Evolutionary conservation across 2,888 invertebrate species (phyloP), one percentile per base, ranked within the genome.

Genomic region (Stenotaenia linearis): DNA sequence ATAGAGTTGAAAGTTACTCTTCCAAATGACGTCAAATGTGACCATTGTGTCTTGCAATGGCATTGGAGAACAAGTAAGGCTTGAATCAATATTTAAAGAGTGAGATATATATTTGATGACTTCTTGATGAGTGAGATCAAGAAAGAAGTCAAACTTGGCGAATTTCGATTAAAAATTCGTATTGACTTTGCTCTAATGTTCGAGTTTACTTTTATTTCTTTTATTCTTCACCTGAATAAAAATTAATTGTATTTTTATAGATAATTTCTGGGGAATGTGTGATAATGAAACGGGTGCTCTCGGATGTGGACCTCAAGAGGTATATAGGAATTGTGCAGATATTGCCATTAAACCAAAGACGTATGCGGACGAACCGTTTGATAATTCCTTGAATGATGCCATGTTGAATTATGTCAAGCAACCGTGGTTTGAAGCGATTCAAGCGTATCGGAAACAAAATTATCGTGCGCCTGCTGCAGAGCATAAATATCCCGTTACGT

Each of bases 271-370:
- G 83, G 83, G 83, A 10, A 75, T 78, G 23, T 83, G 83, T 50
- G 80, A 79, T 32, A 81, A 83, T 76, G 83, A 83, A 18, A 81
- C 81, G 2, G 81, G 82, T 10, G 79, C 69, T 12, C 35, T 82
- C 9, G 83, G 83, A 18, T 83, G 83, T 76, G 83, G 83, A 18
- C 81, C 82, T 4, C 83, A 83, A 79, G 83, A 83, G 45, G 79
- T 61, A 9, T 82, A 82, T 61, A 79, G 82, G 15, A 81, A 82
- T 5, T 82, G 82, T 75, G 75, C 81, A 9, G 82, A 82, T 74
- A 75, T 82, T 25, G 25, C 78, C n/a, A 82, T 82, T n/a, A 77
- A 45, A 28, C 23, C 37, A 40, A 32, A 75, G 61, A 79, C 25
- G 15, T 28, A 28, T 25, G 12, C 10, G 10, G 75, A 35, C 21